These are phyloP conservation scores for Vireo griseus DNA, from an alignment of 2,797 vertebrate genomes.

Conservation along the genomic window DNA sequence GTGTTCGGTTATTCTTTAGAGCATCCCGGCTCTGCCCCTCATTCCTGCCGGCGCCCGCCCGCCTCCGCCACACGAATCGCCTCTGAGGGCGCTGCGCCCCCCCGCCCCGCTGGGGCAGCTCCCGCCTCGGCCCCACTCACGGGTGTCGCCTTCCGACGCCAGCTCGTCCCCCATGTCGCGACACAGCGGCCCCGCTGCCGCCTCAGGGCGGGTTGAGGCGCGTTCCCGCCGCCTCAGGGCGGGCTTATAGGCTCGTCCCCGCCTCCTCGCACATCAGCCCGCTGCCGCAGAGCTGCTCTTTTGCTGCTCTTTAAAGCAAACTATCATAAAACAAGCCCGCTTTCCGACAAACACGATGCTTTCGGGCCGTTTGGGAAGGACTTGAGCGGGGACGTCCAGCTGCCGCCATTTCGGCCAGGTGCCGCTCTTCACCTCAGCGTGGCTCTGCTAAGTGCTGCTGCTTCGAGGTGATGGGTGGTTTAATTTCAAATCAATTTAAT, in stretches of 20 bases:
- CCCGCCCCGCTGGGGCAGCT: not conserved
- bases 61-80: not conserved
- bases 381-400: fast-evolving
- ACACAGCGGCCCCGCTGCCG: not conserved
- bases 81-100: not conserved
- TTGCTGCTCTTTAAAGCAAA: not conserved
- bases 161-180: not conserved
- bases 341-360: fast-evolving
- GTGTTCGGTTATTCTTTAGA: fast-evolving
- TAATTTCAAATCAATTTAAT: not conserved
- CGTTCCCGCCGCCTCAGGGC: not conserved
- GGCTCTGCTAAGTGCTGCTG: not conserved
- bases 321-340: fast-evolving
- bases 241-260: not conserved
- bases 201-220: not conserved
- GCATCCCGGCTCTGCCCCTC: not conserved
- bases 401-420: not conserved
- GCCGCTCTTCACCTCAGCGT: not conserved
- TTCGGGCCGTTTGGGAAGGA: not conserved
- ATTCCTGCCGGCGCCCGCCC: not conserved
- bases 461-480: not conserved
- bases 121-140: conserved; percentile 16
- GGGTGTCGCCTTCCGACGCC: not conserved
- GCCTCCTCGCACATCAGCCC: not conserved
- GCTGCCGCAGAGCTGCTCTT: not conserved